Evolutionary conservation across 2,888 invertebrate genomes (phyloP).

Genomic region (Acleris emargana): DNA sequence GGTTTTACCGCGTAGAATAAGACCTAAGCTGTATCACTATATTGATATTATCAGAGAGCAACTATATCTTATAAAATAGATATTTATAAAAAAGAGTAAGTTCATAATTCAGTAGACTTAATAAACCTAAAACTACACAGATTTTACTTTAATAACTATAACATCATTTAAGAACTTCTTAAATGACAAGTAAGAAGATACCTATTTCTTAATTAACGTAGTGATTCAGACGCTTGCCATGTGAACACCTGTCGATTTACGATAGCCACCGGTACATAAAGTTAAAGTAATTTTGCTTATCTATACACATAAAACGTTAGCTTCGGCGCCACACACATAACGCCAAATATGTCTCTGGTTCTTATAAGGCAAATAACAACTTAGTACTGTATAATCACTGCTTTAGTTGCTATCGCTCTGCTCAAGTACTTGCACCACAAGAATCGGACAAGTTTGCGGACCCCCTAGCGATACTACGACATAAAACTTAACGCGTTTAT

Average conservation of each 20-base stretch:
- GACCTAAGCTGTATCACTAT: no score
- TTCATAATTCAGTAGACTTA: no score
- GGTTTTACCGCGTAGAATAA: no score
- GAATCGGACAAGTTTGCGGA: constrained; percentile 43
- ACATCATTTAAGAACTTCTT: no score
- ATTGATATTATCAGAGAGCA: no score
- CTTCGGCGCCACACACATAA: constrained; percentile 4
- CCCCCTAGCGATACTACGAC: constrained; percentile 50
- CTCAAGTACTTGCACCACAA: constrained; percentile 29
- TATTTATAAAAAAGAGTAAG: no score
- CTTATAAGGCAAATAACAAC: constrained; percentile 22
- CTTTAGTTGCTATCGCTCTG: constrained; percentile 13
- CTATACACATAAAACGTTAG: not conserved
- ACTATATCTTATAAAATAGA: no score
- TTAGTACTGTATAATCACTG: constrained; percentile 16
- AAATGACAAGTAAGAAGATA: no score
- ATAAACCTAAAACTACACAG: no score
- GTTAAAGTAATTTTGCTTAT: not conserved
- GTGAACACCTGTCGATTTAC: not conserved
- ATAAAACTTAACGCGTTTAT: constrained; percentile 51
- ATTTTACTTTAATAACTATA: no score
- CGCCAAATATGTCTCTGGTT: constrained; percentile 11
- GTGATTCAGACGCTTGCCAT: not conserved
- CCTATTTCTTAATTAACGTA: no score
- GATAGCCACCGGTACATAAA: not conserved